Evolutionary conservation across 2,888 invertebrate species (phyloP).

Genomic region (Schizaphis graminum): DNA sequence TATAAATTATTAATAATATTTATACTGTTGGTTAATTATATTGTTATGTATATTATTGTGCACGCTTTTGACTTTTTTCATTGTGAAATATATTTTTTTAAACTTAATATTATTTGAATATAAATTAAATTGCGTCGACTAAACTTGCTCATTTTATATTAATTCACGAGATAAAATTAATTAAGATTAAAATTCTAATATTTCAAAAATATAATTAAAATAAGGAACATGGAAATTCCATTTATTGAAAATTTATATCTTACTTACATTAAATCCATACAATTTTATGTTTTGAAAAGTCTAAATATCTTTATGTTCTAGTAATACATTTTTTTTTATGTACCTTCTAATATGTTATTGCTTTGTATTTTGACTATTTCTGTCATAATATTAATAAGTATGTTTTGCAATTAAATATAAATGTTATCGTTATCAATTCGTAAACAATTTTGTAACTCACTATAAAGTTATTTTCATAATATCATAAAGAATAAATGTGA

Average conservation of each 20-base stretch:
- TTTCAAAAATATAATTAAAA: not conserved
- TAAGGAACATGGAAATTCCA: not conserved
- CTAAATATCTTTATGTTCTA: not conserved
- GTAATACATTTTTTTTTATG: not conserved
- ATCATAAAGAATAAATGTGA: not conserved
- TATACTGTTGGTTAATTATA: not conserved
- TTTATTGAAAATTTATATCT: not conserved
- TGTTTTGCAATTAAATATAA: not conserved
- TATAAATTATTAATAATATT: constrained; percentile 8
- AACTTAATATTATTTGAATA: too few relatives aligned
- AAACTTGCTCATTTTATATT: too few relatives aligned
- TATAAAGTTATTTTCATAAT: not conserved
- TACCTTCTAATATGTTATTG: not conserved
- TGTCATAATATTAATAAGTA: not conserved
- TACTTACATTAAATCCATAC: too few relatives aligned
- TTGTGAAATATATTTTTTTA: too few relatives aligned
- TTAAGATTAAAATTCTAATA: too few relatives aligned
- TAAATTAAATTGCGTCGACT: too few relatives aligned
- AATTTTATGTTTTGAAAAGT: not conserved
- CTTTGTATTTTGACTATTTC: not conserved
- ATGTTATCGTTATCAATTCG: not conserved
- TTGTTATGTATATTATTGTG: not conserved
- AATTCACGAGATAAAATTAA: too few relatives aligned
- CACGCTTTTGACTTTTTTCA: too few relatives aligned
- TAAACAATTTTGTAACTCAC: not conserved